phyloP scores from a whole-genome alignment of 2,113 vertebrate genomes.

The Isichthys henryi region DNA sequence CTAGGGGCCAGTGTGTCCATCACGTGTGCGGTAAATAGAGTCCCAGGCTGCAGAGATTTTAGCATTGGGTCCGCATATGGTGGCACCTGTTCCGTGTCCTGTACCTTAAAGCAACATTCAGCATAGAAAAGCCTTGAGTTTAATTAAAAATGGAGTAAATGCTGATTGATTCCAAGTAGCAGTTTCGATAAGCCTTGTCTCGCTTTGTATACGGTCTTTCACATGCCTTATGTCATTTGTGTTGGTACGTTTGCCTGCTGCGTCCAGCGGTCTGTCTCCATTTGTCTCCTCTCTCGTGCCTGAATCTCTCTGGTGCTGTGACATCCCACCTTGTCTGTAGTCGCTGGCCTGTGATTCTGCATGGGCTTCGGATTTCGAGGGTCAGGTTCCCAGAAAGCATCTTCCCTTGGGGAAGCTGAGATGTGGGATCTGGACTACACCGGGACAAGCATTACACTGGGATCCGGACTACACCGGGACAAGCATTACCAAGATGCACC shows the following conservation, averaged over 20 bases:
- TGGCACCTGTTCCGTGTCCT: not conserved
- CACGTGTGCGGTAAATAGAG: not conserved
- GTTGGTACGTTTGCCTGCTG: not conserved
- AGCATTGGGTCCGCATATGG: not conserved
- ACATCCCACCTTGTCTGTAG: slow-evolving; percentile 31
- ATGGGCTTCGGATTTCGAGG: not conserved
- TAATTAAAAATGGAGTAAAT: not conserved
- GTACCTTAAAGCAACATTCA: not conserved
- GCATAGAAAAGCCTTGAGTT: not conserved
- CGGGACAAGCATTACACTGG: not conserved
- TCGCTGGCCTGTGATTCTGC: not conserved
- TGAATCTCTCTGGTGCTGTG: slow-evolving; percentile 3
- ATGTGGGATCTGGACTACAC: not conserved
- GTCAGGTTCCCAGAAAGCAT: not conserved
- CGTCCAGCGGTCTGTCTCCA: not conserved
- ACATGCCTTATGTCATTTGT: not conserved
- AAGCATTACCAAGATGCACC: not conserved
- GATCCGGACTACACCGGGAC: not conserved
- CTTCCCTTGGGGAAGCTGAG: not conserved
- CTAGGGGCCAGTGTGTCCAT: not conserved
- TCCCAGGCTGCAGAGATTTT: not conserved
- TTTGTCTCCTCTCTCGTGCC: not conserved
- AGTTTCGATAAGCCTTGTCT: not conserved
- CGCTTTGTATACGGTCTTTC: not conserved
- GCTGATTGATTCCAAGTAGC: not conserved